A percentile compares a stretch with the other conserved stretches of the same genome.
These are phyloP conservation scores for Microplitis deprimator DNA, from an alignment of 2,888 invertebrate genomes.

Conservation along the genomic window DNA sequence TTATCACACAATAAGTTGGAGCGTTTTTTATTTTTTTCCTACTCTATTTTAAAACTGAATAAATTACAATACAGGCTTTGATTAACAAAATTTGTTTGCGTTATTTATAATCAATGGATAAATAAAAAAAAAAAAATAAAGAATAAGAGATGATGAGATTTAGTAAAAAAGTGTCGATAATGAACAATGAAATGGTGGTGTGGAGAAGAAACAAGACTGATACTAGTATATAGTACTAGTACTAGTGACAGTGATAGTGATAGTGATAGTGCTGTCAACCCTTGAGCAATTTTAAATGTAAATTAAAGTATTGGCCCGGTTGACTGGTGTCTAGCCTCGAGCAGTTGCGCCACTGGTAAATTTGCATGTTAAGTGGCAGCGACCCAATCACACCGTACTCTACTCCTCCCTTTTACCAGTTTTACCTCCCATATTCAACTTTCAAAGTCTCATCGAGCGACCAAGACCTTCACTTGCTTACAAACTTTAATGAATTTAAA, in stretches of 20 bases:
- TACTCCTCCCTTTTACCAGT: constrained; percentile 41
- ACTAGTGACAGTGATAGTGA: constrained; percentile 19
- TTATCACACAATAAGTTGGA: no score
- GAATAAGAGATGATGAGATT: constrained; percentile 27
- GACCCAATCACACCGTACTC: constrained; percentile 67
- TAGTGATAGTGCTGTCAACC: constrained; percentile 59
- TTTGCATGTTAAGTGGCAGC: constrained; percentile 71
- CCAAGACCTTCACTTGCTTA: constrained; percentile 52
- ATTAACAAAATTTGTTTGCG: background rate
- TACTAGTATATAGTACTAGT: background rate
- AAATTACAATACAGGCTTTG: background rate
- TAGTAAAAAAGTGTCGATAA: constrained; percentile 35
- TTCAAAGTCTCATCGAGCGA: constrained; percentile 38
- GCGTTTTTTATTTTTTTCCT: no score
- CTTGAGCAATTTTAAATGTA: constrained; percentile 70
- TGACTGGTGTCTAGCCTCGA: constrained; percentile 57
- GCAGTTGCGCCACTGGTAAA: constrained; percentile 59
- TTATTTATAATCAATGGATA: constrained; percentile 6
- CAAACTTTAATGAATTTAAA: no score
- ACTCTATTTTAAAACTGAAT: no score
- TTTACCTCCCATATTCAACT: constrained; percentile 35
- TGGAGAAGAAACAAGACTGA: background rate
- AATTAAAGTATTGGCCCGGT: constrained; percentile 69
- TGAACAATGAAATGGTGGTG: constrained; percentile 22
- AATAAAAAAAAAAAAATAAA: background rate